Conservation (phyloP, 1,140 invertebrate genomes). For the Lordiphosa collinella region DNA sequence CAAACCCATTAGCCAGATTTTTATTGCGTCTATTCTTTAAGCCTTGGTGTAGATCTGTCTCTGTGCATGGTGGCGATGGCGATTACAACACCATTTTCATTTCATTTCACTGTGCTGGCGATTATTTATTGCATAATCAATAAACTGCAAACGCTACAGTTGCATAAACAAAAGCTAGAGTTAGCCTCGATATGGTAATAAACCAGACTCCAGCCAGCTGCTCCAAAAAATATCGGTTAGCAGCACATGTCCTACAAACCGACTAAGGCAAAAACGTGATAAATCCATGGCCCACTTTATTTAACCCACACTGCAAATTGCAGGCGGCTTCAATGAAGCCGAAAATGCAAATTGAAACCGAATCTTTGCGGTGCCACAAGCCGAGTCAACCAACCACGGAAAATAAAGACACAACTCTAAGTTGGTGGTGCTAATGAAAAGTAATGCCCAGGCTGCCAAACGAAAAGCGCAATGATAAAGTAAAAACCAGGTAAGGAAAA, state of each 20-base stretch:
- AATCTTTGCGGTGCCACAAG: slow-evolving; percentile 52
- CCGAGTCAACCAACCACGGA: slow-evolving; percentile 7
- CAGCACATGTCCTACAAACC: slow-evolving; percentile 76
- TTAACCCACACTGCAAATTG: slow-evolving; percentile 56
- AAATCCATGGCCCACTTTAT: slow-evolving; percentile 66
- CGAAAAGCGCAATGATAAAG: slow-evolving; percentile 51
- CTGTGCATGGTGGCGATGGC: not conserved
- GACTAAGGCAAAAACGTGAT: slow-evolving; percentile 67
- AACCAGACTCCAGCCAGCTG: slow-evolving; percentile 21
- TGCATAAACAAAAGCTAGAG: slow-evolving; percentile 66
- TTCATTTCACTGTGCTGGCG: slow-evolving; percentile 49
- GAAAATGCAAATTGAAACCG: slow-evolving; percentile 75
- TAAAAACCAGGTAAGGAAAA: slow-evolving; percentile 55
- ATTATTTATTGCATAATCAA: slow-evolving; percentile 77
- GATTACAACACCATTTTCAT: slow-evolving; percentile 41
- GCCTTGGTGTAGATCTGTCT: slow-evolving; percentile 11
- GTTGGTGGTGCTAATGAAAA: slow-evolving; percentile 68
- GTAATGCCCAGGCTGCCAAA: slow-evolving; percentile 50
- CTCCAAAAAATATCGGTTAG: slow-evolving; percentile 63
- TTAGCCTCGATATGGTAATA: slow-evolving; percentile 72
- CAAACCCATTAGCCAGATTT: slow-evolving; percentile 56
- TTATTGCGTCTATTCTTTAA: slow-evolving; percentile 59
- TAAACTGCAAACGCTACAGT: slow-evolving; percentile 71
- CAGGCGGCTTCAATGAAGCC: slow-evolving; percentile 66
- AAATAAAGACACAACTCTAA: slow-evolving; percentile 5